Percentiles rank a stretch among this genome's conserved stretches.
These are phyloP conservation scores for Stercorarius parasiticus DNA, from an alignment of 2,113 vertebrate genomes.

Conservation along the genomic window DNA sequence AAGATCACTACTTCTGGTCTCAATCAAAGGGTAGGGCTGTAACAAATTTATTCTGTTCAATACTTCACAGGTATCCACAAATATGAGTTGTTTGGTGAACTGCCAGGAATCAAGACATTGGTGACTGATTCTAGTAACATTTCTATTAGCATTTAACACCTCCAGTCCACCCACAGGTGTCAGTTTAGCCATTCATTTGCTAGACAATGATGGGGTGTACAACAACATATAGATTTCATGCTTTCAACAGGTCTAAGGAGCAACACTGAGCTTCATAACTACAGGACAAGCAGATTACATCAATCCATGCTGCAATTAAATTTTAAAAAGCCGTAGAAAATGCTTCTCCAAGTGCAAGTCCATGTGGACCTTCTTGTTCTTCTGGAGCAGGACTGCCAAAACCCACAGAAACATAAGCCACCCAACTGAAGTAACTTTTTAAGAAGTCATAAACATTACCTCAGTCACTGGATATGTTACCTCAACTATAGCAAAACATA, in stretches of 20 bases:
- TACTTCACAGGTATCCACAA: background rate
- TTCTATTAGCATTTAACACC: background rate
- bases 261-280: background rate
- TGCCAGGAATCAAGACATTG: background rate
- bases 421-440: background rate
- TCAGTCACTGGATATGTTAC: background rate
- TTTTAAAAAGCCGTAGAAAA: background rate
- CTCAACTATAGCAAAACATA: background rate
- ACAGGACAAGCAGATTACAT: background rate
- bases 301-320: background rate
- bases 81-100: background rate
- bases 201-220: background rate
- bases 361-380: background rate
- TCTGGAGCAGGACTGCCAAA: background rate
- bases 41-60: background rate
- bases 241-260: background rate
- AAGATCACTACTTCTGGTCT: background rate
- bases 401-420: background rate
- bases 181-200: background rate
- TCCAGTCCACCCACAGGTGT: background rate
- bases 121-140: background rate
- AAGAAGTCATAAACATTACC: background rate
- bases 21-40: background rate
- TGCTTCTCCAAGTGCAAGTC: background rate
- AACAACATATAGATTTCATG: background rate